Evolutionary conservation across 2,113 vertebrate species (phyloP).

Genomic region (Carettochelys insculpta): DNA sequence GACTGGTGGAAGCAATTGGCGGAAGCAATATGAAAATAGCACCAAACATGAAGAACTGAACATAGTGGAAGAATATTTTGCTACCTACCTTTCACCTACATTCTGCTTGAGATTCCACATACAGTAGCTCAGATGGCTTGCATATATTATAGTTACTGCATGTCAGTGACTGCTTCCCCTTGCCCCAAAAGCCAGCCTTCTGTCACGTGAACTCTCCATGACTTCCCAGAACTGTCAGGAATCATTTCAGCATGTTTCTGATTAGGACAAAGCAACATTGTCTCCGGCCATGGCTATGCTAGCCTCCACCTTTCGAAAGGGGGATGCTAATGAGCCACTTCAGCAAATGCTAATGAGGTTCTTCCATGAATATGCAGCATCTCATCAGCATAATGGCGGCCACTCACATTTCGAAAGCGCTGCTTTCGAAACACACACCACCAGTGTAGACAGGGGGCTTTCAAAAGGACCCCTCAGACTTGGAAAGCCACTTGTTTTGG

Average conservation of each 20-base stretch:
- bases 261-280: slow-evolving; percentile 61
- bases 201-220: slow-evolving; percentile 59
- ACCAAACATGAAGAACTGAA: not conserved
- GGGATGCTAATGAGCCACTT: no score
- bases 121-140: not conserved
- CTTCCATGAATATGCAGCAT: no score
- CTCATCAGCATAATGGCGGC: no score
- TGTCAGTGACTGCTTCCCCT: not conserved
- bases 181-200: slow-evolving; percentile 11
- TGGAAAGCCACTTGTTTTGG: no score
- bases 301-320: no score
- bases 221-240: slow-evolving; percentile 62
- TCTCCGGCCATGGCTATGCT: no score
- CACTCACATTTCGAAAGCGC: no score
- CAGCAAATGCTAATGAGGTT: no score
- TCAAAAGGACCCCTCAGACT: no score
- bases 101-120: not conserved
- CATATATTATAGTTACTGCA: not conserved
- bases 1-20: not conserved
- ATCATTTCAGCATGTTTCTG: slow-evolving; percentile 58
- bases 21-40: not conserved
- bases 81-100: not conserved
- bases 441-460: no score
- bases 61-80: not conserved
- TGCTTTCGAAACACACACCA: no score